Evolutionary conservation across 2,888 invertebrate genomes (phyloP), one percentile per base, ranked within the genome.

Genomic region (Anthophora plumipes): DNA sequence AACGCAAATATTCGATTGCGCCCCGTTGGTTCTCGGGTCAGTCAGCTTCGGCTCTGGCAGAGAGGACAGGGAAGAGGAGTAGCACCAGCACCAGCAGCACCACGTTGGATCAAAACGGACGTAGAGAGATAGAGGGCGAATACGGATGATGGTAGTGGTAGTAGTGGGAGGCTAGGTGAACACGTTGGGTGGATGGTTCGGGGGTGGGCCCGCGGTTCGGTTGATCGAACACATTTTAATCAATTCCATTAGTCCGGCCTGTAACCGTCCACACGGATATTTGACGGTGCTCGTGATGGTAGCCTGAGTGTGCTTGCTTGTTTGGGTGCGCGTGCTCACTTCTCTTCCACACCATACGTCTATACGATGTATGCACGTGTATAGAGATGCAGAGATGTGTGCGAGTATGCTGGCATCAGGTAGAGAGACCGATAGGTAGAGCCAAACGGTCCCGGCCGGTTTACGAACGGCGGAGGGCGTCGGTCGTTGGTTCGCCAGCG

Each of bases 151-250:
- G 64, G 71, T 31, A 4, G 31, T 4, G 31, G 31, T 31, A 4
- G 31, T 31, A 31, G 31, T 31, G 31, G 82, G 77, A 66, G 61
- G 75, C 48, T 76, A 77, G 75, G 77, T 67, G 82, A 83, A 83
- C 81, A 80, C 72, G 81, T 68, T 55, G 74, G 81, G 69, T 61
- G 85, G 79, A 61, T 41, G 61, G 66, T 67, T 61, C 12, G 78
- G 77, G 80, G 80, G 84, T 80, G 83, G 86, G 84, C 87, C 88
- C 89, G 88, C 88, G 90, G 90, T 91, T 91, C 91, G 91, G 91
- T 92, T 90, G 92, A 92, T 91, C 91, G 91, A 91, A 92, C 92
- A 92, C 92, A 93, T 92, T 93, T 93, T 92, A 93, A 93, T 93
- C 93, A 93, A 93, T 92, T 93, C 92, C 92, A 93, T 92, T 93